A percentile compares a stretch with the other conserved stretches of the same genome.
phyloP scores from a whole-genome alignment of 2,113 vertebrate species.

The Nycticorax nycticorax region DNA sequence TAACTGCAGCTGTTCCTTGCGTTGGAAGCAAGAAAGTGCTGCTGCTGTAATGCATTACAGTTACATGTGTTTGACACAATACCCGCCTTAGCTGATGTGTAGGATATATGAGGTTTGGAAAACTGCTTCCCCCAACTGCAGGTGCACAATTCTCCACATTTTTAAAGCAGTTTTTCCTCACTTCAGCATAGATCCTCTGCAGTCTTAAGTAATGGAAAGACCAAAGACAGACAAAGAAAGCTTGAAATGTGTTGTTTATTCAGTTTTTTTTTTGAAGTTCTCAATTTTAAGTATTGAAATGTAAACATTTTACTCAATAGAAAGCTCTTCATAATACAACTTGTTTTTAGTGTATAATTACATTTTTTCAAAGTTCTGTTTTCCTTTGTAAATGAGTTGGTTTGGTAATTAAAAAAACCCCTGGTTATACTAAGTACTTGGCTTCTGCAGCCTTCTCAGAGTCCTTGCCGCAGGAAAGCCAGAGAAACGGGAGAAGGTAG shows the following conservation, averaged over 20 bases:
- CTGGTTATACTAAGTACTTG: constrained; percentile 25
- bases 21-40: rapidly evolving
- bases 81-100: rapidly evolving
- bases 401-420: constrained; percentile 59
- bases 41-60: neutral
- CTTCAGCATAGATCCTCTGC: neutral
- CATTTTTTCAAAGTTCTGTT: constrained; percentile 49
- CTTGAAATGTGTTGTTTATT: constrained; percentile 27
- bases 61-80: neutral
- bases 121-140: neutral
- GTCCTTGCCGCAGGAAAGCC: neutral
- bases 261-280: constrained; percentile 46
- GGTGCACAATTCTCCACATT: neutral
- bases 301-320: constrained; percentile 58
- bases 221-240: constrained; percentile 8
- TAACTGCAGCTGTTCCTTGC: neutral
- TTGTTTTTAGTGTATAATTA: constrained; percentile 64
- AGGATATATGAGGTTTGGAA: neutral
- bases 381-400: constrained; percentile 52
- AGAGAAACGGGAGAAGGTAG: neutral
- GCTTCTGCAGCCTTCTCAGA: neutral
- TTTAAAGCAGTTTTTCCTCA: neutral
- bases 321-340: constrained; percentile 37
- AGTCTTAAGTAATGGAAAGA: neutral
- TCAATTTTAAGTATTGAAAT: constrained; percentile 51